Percentiles rank a stretch among this genome's conserved stretches.
Conservation (phyloP, 2,888 invertebrate genomes). For the Seladonia tumulorum region DNA sequence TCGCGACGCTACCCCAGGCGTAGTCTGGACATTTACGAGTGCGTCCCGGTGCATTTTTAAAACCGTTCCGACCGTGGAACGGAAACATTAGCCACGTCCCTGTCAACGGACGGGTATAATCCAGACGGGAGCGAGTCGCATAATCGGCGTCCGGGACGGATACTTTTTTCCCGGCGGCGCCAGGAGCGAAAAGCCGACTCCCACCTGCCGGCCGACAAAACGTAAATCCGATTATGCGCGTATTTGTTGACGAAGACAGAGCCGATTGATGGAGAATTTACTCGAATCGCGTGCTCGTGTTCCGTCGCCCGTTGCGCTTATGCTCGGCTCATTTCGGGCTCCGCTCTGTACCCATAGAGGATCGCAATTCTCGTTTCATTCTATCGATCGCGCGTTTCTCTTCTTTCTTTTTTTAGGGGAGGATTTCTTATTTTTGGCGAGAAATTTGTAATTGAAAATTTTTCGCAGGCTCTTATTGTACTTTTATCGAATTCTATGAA, state of each 20-base stretch:
- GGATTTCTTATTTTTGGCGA: neutral
- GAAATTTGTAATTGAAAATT: neutral
- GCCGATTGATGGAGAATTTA: constrained; percentile 14
- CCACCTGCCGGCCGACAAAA: constrained; percentile 17
- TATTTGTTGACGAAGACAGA: constrained; percentile 13
- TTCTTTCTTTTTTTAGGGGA: neutral
- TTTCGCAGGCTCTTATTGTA: neutral
- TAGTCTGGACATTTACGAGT: constrained; percentile 71
- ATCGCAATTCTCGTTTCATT: neutral
- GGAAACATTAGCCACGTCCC: constrained; percentile 57
- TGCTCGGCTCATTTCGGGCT: neutral
- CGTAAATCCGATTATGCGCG: constrained; percentile 39
- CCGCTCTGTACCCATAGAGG: neutral
- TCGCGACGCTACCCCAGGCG: constrained; percentile 51
- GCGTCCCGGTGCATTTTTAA: constrained; percentile 71
- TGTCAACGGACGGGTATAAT: constrained; percentile 58
- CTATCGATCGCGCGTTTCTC: neutral
- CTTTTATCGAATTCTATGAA: neutral
- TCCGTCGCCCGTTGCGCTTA: neutral
- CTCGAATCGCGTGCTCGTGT: neutral
- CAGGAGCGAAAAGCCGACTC: constrained; percentile 47
- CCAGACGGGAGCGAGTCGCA: constrained; percentile 50
- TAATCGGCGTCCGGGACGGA: constrained; percentile 47
- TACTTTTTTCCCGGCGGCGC: constrained; percentile 41
- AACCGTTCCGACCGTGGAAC: constrained; percentile 48